These are phyloP conservation scores for Gryllus bimaculatus DNA, from an alignment of 1,140 invertebrate species.

Conservation along the genomic window DNA sequence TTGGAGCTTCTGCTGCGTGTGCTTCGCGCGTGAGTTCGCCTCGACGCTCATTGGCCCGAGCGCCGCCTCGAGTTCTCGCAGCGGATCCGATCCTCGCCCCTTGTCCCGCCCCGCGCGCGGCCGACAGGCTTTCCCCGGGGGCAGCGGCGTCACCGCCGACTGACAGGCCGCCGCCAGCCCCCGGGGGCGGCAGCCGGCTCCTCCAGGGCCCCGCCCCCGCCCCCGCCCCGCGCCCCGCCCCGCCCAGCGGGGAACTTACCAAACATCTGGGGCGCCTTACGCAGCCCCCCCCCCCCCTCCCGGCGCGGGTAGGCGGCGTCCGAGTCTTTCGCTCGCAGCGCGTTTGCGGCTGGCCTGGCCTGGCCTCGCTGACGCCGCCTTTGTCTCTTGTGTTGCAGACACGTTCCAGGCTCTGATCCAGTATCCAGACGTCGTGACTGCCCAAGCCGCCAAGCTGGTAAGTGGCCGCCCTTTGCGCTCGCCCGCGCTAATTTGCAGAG, in stretches of 20 bases:
- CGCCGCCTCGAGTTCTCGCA: too few relatives aligned
- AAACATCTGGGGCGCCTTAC: neutral
- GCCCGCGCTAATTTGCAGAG: neutral
- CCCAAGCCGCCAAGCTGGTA: constrained; percentile 90
- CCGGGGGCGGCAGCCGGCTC: neutral
- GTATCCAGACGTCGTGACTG: constrained; percentile 91
- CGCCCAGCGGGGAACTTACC: neutral
- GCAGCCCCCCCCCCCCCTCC: too few relatives aligned
- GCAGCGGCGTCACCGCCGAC: neutral
- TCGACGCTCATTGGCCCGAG: too few relatives aligned
- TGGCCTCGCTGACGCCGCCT: neutral
- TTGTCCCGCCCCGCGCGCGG: too few relatives aligned
- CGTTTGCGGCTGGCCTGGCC: neutral
- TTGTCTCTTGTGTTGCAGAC: constrained; percentile 54
- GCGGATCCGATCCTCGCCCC: too few relatives aligned
- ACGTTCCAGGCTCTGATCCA: constrained; percentile 99
- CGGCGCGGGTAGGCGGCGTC: too few relatives aligned
- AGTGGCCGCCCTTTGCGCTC: constrained; percentile 30
- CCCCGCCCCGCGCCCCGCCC: too few relatives aligned
- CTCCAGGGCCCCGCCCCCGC: neutral
- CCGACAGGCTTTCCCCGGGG: neutral
- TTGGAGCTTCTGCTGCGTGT: too few relatives aligned
- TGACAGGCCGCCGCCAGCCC: neutral
- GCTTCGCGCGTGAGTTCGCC: too few relatives aligned
- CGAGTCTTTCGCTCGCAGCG: neutral